Percentiles rank a stretch among this genome's conserved stretches.
Evolutionary conservation across 1,140 invertebrate species (phyloP).

Genomic region (Agraylea sexmaculata): DNA sequence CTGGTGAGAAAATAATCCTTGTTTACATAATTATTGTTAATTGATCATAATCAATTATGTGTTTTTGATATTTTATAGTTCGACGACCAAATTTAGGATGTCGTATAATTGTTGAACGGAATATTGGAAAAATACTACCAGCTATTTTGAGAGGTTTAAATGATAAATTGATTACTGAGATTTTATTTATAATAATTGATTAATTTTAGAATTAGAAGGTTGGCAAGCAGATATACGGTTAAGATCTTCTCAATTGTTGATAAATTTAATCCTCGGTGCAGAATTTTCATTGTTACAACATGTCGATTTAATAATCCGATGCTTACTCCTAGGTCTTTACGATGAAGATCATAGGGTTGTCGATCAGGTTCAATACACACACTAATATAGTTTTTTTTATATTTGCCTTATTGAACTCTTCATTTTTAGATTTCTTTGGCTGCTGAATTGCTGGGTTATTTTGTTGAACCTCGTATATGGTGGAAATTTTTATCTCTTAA

Average conservation of each 20-base stretch:
- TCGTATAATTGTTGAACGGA: conserved; percentile 50
- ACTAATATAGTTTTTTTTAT: too few relatives aligned
- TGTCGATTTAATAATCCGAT: conserved; percentile 35
- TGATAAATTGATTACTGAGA: conserved; percentile 4
- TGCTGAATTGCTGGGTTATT: conserved; percentile 59
- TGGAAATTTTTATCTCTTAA: conserved; percentile 44
- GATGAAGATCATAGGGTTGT: conserved; percentile 54
- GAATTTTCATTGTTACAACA: conserved; percentile 59
- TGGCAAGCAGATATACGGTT: conserved; percentile 56
- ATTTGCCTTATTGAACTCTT: too few relatives aligned
- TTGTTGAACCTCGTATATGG: conserved; percentile 48
- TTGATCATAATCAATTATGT: background rate
- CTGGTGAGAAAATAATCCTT: conserved; percentile 27
- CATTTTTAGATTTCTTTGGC: conserved; percentile 34
- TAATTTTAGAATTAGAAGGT: conserved; percentile 48
- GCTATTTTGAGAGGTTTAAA: conserved; percentile 43
- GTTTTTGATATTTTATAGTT: conserved; percentile 32
- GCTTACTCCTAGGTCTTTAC: conserved; percentile 36
- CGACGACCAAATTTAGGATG: conserved; percentile 65
- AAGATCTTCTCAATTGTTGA: conserved; percentile 56
- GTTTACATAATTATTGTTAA: background rate
- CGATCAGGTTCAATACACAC: conserved; percentile 48
- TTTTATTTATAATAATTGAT: too few relatives aligned
- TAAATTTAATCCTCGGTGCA: conserved; percentile 52
- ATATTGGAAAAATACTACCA: conserved; percentile 57